These are phyloP conservation scores for Craniophora ligustri DNA, from an alignment of 2,888 invertebrate species.

Conservation along the genomic window DNA sequence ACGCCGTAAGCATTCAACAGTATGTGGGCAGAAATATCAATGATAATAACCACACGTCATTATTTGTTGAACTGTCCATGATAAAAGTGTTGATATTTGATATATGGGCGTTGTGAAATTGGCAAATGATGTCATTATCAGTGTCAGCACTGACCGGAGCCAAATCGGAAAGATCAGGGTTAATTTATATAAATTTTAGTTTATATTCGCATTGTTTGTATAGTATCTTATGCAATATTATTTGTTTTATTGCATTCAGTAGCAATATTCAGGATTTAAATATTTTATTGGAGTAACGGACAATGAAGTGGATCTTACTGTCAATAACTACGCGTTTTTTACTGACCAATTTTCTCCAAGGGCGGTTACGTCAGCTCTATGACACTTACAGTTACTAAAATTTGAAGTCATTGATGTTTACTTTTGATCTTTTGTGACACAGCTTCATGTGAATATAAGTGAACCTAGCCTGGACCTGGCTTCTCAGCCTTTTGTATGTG, in stretches of 20 bases:
- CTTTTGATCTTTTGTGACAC: too few relatives aligned
- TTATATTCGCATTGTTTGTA: not conserved
- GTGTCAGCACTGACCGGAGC: constrained; percentile 23
- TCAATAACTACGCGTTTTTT: too few relatives aligned
- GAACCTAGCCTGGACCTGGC: too few relatives aligned
- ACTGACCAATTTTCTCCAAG: too few relatives aligned
- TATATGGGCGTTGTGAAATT: constrained; percentile 42
- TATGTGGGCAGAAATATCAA: constrained; percentile 53
- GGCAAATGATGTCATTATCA: constrained; percentile 58
- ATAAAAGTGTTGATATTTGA: constrained; percentile 46
- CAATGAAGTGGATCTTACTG: too few relatives aligned
- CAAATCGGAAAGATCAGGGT: constrained; percentile 59
- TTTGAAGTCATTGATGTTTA: too few relatives aligned
- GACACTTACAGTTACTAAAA: too few relatives aligned
- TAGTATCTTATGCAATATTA: not conserved
- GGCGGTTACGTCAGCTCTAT: too few relatives aligned
- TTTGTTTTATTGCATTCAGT: not conserved
- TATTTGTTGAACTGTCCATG: constrained; percentile 44
- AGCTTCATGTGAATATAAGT: too few relatives aligned
- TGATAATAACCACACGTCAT: constrained; percentile 30
- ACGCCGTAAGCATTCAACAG: constrained; percentile 39
- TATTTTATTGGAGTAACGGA: too few relatives aligned
- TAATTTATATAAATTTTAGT: constrained; percentile 19
- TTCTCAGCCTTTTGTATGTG: too few relatives aligned
- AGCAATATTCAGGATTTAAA: not conserved